Evolutionary conservation across 2,888 invertebrate species (phyloP).

Genomic region (Schrankia costaestrigalis): DNA sequence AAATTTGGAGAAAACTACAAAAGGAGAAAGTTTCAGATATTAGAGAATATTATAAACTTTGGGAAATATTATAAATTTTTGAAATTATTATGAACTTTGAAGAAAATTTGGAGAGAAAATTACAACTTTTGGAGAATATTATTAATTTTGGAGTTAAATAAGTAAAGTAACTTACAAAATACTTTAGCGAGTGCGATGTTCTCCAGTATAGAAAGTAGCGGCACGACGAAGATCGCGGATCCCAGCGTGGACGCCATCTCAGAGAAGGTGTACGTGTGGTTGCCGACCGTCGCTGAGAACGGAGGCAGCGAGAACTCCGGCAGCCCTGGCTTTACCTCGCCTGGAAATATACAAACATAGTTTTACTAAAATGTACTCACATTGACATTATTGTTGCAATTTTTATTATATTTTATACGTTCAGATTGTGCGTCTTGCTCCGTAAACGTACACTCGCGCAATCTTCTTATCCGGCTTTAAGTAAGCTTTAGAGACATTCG

Average conservation of each 20-base stretch:
- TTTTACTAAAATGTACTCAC: no score
- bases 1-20: background rate
- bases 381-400: no score
- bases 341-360: slow-evolving; percentile 52
- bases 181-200: slow-evolving; percentile 97
- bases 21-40: no score
- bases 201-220: slow-evolving; percentile 94
- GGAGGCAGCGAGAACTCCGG: slow-evolving; percentile 84
- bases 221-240: slow-evolving; percentile 91
- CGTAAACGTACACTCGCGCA: no score
- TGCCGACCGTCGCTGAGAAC: slow-evolving; percentile 83
- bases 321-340: slow-evolving; percentile 85
- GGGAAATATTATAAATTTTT: background rate
- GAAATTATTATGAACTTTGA: background rate
- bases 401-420: no score
- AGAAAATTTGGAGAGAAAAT: background rate
- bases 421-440: no score
- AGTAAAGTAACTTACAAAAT: slow-evolving; percentile 80
- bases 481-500: no score
- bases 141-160: background rate
- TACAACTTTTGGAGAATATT: background rate
- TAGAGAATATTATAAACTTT: background rate
- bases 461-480: no score
- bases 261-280: slow-evolving; percentile 82
- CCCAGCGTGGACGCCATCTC: slow-evolving; percentile 91